Evolutionary conservation across 2,888 invertebrate genomes (phyloP).

Genomic region (Drosophila peninsularis): DNA sequence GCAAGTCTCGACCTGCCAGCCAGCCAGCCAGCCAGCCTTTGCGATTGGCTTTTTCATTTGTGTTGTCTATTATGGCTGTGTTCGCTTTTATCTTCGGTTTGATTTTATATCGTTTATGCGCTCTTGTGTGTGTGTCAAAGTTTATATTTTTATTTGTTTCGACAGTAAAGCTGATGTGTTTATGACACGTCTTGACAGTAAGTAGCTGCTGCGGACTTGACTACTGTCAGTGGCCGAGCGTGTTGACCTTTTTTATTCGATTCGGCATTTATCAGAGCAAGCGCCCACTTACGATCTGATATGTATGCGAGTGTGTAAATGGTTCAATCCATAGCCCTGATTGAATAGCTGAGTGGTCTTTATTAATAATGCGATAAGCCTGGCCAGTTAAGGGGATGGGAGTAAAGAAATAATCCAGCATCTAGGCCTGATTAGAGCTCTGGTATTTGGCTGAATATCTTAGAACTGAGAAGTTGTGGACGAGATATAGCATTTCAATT

Average conservation of each 20-base stretch:
- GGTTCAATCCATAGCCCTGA: conserved; percentile 34
- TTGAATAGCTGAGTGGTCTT: conserved; percentile 36
- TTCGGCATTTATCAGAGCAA: conserved; percentile 39
- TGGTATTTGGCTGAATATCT: not conserved
- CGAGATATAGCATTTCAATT: conserved; percentile 23
- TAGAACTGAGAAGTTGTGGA: not conserved
- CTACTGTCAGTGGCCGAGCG: conserved; percentile 57
- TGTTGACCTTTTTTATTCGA: conserved; percentile 72
- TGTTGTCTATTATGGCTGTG: conserved; percentile 59
- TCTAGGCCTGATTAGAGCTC: not conserved
- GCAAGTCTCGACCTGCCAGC: conserved; percentile 33
- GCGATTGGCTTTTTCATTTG: conserved; percentile 63
- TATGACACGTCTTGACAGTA: conserved; percentile 81
- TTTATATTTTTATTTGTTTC: conserved; percentile 80
- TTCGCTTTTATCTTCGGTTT: conserved; percentile 68
- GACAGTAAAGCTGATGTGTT: conserved; percentile 81
- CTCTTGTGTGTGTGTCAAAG: conserved; percentile 68
- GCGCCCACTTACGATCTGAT: conserved; percentile 61
- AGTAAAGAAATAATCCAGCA: not conserved
- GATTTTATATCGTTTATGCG: conserved; percentile 68
- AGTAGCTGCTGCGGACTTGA: conserved; percentile 67
- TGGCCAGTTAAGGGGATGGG: not conserved
- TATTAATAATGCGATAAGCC: conserved; percentile 27
- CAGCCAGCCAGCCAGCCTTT: conserved; percentile 28
- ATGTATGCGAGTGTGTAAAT: conserved; percentile 25